A percentile compares a stretch with the other conserved stretches of the same genome.
phyloP scores from a whole-genome alignment of 2,797 vertebrate genomes.

The Malurus leucopterus region DNA sequence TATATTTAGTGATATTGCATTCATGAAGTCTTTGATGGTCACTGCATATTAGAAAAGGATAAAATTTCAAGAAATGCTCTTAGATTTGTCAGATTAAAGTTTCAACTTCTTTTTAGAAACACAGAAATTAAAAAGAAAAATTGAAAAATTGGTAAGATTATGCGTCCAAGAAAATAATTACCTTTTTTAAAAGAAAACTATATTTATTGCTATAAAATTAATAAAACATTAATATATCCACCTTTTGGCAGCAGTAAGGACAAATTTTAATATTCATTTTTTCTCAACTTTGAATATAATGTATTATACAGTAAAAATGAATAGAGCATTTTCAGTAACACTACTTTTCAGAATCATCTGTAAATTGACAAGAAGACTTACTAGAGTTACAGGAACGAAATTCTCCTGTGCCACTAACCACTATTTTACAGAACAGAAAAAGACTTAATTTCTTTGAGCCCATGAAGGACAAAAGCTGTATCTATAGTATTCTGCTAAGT shows the following conservation, averaged over 20 bases:
- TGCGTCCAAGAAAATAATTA: neutral
- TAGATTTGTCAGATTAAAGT: neutral
- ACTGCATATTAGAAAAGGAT: neutral
- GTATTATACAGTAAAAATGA: neutral
- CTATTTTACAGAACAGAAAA: neutral
- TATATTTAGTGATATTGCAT: neutral
- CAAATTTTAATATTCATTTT: neutral
- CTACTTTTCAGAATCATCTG: neutral
- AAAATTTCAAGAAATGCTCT: neutral
- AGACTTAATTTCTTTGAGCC: neutral
- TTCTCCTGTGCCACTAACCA: neutral
- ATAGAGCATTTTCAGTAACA: neutral
- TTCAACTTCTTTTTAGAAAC: neutral
- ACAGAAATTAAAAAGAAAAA: neutral
- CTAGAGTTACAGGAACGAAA: neutral
- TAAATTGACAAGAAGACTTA: neutral
- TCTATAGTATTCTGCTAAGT: neutral
- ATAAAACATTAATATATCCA: neutral
- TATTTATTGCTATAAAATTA: neutral
- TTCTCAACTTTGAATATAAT: neutral
- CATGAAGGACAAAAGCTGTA: neutral
- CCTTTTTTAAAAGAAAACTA: neutral
- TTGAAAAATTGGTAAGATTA: neutral
- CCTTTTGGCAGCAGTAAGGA: neutral
- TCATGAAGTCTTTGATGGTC: neutral